Evolutionary conservation across 2,888 invertebrate genomes (phyloP), one percentile per base, ranked within the genome.

Genomic region (Heliconius ethilla): DNA sequence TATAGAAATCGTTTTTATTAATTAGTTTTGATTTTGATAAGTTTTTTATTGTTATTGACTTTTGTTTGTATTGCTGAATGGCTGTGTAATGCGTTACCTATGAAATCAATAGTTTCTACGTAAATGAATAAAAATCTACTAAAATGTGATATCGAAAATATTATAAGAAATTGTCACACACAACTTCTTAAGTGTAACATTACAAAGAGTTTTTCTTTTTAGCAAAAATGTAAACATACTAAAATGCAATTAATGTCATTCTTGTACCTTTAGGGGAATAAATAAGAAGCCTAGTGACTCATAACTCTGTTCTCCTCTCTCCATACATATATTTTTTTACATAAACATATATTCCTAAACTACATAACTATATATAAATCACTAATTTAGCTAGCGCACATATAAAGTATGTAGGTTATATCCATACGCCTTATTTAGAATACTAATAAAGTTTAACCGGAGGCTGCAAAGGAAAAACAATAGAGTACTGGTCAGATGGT

Each of bases 401-500:
- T 70, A 29, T 70, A 55, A 70, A 37, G 37, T 7, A 33, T 33
- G 33, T 27, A 27, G 18, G 5, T 37, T 27, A 37, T 55, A 59
- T 40, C 22, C 15, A 40, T 27, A 37, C 33, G 27, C 37, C 37
- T 37, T 27, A 40, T 40, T 27, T 25, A 40, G 9, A n/a, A 59
- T 13, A 59, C 15, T 9, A 15, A 11, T 62, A 74, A 74, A 63
- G 40, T 69, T 69, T 65, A 45, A 66, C 63, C 55, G 45, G 76
- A 76, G 70, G 67, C 81, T 78, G 75, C 45, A 29, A 72, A 75
- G 40, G 29, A 51, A 78, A 66, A 72, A 83, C 83, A 83, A 83
- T 83, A 79, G 80, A 70, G 80, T 59, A 81, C 76, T 81, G 79
- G 76, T 76, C 79, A 82, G 82, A 83, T 82, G 72, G 67, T 70